Base-by-base conservation (phyloP, 2,888 invertebrate genomes). In the Glyphotaelius pellucidus region DNA sequence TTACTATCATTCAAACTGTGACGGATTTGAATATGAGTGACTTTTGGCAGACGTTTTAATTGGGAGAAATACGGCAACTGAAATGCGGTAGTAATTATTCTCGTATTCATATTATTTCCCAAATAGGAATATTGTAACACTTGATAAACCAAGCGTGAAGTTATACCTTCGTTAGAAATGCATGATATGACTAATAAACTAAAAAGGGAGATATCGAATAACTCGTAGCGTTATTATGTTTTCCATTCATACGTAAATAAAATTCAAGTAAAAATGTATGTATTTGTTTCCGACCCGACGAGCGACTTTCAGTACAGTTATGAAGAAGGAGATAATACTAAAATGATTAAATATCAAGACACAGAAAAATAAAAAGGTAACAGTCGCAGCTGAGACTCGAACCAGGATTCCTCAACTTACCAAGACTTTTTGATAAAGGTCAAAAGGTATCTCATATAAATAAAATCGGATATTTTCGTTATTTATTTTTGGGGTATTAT, bases 11-110 rank as follows among this genome's bases (percentile, higher is more conserved):
- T 86, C 86, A 35, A 42, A 86, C 47, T 14, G 7, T n/a, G 85
- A 38, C 35, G 25, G 86, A 86, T 86, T 86, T 86, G 30, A 86
- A 86, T 86, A 14, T 86, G 42, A 86, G 86, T 86, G 86, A 86
- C 86, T 38, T 47, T 86, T 86, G 42, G n/a, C 42, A 86, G 86
- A 86, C 35, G 42, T 30, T 42, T 30, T 86, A 86, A 86, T 86
- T 86, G 86, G 86, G 30, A 47, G 5, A 2, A 32, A 83, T 83
- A 32, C 35, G 25, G 5, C 25, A 11, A 52, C 52, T 19, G 67
- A 67, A 67, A 67, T 67, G 67, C n/a, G 9, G n/a, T 5, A 7
- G 25, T 67, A 67, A 67, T 67, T 67, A 67, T 67, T 67, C 67
- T 67, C 67, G 9, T n/a, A 67, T n/a, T 67, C 67, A 67, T 67